Conservation (phyloP, 2,888 invertebrate species). For the Schrankia costaestrigalis region DNA sequence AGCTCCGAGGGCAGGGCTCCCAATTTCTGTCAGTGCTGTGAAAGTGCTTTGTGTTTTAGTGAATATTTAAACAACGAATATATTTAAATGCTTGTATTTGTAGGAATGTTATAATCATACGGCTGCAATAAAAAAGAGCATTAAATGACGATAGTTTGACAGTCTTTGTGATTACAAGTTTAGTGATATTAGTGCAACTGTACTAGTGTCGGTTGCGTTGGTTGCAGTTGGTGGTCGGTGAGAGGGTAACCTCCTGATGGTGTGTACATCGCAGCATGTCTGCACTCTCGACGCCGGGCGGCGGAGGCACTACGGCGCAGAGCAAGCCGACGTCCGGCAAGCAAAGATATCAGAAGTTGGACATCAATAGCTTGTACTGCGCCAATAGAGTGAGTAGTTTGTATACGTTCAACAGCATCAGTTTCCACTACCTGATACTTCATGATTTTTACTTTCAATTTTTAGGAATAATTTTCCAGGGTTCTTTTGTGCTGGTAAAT, state of each 20-base stretch:
- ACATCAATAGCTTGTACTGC: conserved; percentile 98
- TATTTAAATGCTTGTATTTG: no score
- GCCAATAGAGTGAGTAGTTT: conserved; percentile 89
- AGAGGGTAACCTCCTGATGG: conserved; percentile 84
- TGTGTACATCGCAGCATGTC: conserved; percentile 98
- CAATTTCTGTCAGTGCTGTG: conserved; percentile 59
- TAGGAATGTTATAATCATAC: no score
- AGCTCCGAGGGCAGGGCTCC: conserved; percentile 71
- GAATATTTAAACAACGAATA: no score
- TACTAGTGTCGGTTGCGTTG: conserved; percentile 45
- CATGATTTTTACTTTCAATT: no score
- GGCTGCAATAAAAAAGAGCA: no score
- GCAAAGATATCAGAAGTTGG: conserved; percentile 97
- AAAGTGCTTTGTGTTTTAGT: conserved; percentile 56
- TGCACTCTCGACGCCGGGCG: conserved; percentile 94
- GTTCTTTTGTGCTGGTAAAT: no score
- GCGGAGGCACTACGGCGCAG: conserved; percentile 80
- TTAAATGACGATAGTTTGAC: conserved; percentile 45
- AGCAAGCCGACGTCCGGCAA: conserved; percentile 86
- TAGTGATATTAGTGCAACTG: conserved; percentile 37
- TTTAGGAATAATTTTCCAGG: no score
- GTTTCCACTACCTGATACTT: no score
- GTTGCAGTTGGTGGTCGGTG: conserved; percentile 77
- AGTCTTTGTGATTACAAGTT: conserved; percentile 31
- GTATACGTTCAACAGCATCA: no score